phyloP scores from a whole-genome alignment of 2,888 invertebrate genomes.

The Drosophila pegasa region DNA sequence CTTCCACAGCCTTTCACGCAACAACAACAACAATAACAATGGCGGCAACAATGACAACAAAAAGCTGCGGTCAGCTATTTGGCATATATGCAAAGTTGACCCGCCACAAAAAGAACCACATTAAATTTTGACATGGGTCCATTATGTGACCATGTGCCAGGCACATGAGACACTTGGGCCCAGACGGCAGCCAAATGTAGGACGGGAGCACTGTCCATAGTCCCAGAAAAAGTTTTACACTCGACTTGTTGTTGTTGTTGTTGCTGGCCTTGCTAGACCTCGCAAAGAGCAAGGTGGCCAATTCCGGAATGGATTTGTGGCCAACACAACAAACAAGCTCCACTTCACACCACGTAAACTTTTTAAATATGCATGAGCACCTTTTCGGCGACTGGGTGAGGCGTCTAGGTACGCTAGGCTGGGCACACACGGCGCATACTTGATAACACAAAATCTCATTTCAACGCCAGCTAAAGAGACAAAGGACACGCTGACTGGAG shows the following conservation, averaged over 20 bases:
- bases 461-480: slow-evolving; percentile 44
- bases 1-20: slow-evolving; percentile 13
- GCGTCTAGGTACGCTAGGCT: neutral
- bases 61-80: slow-evolving; percentile 54
- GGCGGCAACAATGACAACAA: slow-evolving; percentile 26
- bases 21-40: slow-evolving; percentile 18
- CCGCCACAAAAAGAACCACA: slow-evolving; percentile 46
- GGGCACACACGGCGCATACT: slow-evolving; percentile 56
- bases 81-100: slow-evolving; percentile 50
- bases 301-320: slow-evolving; percentile 64
- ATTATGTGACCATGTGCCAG: slow-evolving; percentile 56
- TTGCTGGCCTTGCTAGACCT: slow-evolving; percentile 34
- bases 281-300: slow-evolving; percentile 36
- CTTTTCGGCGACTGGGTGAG: slow-evolving; percentile 40
- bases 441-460: slow-evolving; percentile 67
- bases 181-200: slow-evolving; percentile 10
- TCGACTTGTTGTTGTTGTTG: slow-evolving; percentile 30
- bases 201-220: neutral
- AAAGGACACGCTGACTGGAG: slow-evolving; percentile 19
- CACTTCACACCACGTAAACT: slow-evolving; percentile 27
- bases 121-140: slow-evolving; percentile 75
- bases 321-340: slow-evolving; percentile 28
- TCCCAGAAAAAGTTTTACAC: slow-evolving; percentile 44
- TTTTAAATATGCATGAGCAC: slow-evolving; percentile 78
- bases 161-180: slow-evolving; percentile 54